These are phyloP conservation scores for Drosophila kokeensis DNA, from an alignment of 2,888 invertebrate species.

Conservation along the genomic window DNA sequence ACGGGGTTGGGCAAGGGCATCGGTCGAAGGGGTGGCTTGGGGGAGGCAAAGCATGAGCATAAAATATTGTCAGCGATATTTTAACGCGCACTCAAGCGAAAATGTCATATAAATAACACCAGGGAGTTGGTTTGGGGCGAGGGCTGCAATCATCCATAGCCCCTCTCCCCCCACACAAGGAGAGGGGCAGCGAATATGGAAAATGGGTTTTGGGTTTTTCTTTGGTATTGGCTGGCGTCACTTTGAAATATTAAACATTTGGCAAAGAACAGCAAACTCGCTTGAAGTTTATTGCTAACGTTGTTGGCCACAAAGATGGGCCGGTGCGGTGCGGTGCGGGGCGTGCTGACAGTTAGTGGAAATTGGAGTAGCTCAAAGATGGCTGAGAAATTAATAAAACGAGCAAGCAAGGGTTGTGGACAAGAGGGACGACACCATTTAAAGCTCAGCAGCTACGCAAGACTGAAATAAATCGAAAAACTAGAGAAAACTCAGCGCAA, in stretches of 20 bases:
- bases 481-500: slow-evolving; percentile 19
- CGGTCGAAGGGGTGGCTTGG: not conserved
- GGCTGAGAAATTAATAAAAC: slow-evolving; percentile 51
- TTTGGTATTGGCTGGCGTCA: slow-evolving; percentile 67
- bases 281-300: slow-evolving; percentile 72
- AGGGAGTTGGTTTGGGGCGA: slow-evolving; percentile 9
- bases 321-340: not conserved
- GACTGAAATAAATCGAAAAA: slow-evolving; percentile 40
- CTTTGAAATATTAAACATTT: slow-evolving; percentile 80
- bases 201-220: slow-evolving; percentile 51
- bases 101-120: slow-evolving; percentile 81
- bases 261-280: slow-evolving; percentile 67
- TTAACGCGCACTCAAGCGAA: slow-evolving; percentile 80
- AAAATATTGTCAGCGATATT: slow-evolving; percentile 81
- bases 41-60: slow-evolving; percentile 69
- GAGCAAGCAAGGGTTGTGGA: slow-evolving; percentile 30
- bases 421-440: slow-evolving; percentile 2
- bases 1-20: not conserved
- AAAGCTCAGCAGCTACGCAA: slow-evolving; percentile 21
- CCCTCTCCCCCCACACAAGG: not conserved
- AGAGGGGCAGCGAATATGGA: slow-evolving; percentile 36
- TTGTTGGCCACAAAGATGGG: slow-evolving; percentile 32
- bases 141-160: not conserved
- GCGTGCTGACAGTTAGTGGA: slow-evolving; percentile 27
- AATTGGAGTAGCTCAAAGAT: slow-evolving; percentile 65